These are phyloP conservation scores for Phenganax marumi DNA, from an alignment of 92 coral and sea anemone genomes.

Conservation along the genomic window DNA sequence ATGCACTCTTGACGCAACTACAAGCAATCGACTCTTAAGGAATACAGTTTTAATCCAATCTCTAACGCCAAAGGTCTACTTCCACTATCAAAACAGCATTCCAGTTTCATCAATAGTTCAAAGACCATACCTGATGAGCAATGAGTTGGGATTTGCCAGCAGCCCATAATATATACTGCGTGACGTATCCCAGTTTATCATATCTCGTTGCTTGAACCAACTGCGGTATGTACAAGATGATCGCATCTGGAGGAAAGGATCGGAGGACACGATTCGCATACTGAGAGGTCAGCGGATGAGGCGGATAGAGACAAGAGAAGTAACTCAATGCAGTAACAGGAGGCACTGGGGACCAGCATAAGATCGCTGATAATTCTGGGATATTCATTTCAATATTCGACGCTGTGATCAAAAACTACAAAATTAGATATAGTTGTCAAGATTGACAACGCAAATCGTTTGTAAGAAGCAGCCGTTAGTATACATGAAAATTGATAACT, in stretches of 20 bases:
- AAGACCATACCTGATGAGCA: slow-evolving; percentile 86
- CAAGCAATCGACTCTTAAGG: background rate
- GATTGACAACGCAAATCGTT: background rate
- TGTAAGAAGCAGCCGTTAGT: background rate
- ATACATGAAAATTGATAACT: too few relatives aligned
- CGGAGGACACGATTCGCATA: slow-evolving; percentile 94
- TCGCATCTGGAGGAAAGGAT: slow-evolving; percentile 96
- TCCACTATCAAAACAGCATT: too few relatives aligned
- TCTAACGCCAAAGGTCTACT: too few relatives aligned
- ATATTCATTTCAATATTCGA: slow-evolving; percentile 80
- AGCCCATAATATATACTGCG: slow-evolving; percentile 97
- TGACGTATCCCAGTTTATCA: slow-evolving; percentile 91
- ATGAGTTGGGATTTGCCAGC: slow-evolving; percentile 90
- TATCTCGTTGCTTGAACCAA: slow-evolving; percentile 93
- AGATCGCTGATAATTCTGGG: slow-evolving; percentile 80
- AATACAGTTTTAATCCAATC: background rate
- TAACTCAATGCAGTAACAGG: slow-evolving; percentile 96
- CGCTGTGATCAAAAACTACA: slow-evolving; percentile 82
- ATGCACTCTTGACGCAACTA: background rate
- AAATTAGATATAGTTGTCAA: background rate
- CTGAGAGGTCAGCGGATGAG: slow-evolving; percentile 93
- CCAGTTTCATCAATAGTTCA: too few relatives aligned
- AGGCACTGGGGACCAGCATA: slow-evolving; percentile 97
- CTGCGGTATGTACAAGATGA: slow-evolving; percentile 88
- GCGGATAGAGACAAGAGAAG: slow-evolving; percentile 96